phyloP scores from a whole-genome alignment of 2,797 vertebrate genomes.

The Propithecus deckenii region DNA sequence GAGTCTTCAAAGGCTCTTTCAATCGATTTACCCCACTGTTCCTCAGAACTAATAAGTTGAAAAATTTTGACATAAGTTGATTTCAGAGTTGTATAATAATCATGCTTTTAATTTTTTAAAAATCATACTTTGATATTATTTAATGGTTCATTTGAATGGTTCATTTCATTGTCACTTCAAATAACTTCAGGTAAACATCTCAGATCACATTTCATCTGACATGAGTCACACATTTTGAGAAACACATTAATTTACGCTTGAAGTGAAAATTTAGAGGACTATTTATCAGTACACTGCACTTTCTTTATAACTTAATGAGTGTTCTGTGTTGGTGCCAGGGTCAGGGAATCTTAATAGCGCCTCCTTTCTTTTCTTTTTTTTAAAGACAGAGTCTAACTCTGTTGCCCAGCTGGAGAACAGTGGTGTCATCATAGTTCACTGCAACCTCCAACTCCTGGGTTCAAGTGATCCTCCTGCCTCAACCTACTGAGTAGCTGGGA shows the following conservation, averaged over 20 bases:
- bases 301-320: background rate
- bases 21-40: background rate
- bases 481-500: too few species aligned
- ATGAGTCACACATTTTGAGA: conserved; percentile 15
- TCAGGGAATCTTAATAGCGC: background rate
- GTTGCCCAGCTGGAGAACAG: too few species aligned
- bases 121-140: background rate
- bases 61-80: background rate
- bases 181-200: background rate
- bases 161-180: conserved; percentile 5
- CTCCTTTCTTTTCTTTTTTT: background rate
- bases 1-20: background rate
- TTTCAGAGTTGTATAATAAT: conserved; percentile 9
- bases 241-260: background rate
- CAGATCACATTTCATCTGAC: background rate
- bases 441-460: too few species aligned
- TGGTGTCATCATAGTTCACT: too few species aligned
- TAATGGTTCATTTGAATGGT: background rate
- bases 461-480: too few species aligned
- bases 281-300: background rate
- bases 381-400: background rate
- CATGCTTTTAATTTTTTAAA: background rate
- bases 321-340: background rate
- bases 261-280: conserved; percentile 1
- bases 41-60: background rate